A percentile compares a stretch with the other conserved stretches of the same genome.
phyloP scores from a whole-genome alignment of 2,113 vertebrate genomes.

The Athene cunicularia region DNA sequence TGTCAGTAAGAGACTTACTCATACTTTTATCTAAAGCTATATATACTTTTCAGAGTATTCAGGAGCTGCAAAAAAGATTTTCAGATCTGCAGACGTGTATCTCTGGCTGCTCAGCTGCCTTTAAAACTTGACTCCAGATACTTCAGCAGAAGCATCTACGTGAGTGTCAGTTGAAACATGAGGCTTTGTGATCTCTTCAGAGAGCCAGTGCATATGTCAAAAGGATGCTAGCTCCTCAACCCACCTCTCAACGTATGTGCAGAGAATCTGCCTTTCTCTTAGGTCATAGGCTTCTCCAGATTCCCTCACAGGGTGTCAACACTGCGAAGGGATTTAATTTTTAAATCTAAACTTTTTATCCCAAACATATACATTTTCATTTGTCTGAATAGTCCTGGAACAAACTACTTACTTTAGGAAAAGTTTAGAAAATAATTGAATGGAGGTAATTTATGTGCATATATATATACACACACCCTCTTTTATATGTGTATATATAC shows the following conservation, averaged over 20 bases:
- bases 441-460: background rate
- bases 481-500: background rate
- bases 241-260: background rate
- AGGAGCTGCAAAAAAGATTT: background rate
- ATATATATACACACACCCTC: background rate
- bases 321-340: background rate
- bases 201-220: background rate
- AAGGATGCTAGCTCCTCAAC: background rate
- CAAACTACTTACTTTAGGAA: background rate
- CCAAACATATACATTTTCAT: background rate
- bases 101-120: background rate
- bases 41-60: background rate
- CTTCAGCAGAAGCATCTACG: background rate
- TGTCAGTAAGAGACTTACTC: background rate
- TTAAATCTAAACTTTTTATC: background rate
- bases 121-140: background rate
- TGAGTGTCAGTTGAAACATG: fast-evolving
- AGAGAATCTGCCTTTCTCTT: background rate
- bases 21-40: background rate
- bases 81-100: background rate
- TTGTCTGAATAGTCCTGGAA: background rate
- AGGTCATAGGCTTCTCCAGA: background rate
- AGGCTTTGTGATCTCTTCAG: background rate
- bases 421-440: background rate
- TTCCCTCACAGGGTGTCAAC: background rate